Percentiles rank a stretch among this genome's conserved stretches.
phyloP scores from a whole-genome alignment of 2,113 vertebrate genomes.

The Silurus glanis region DNA sequence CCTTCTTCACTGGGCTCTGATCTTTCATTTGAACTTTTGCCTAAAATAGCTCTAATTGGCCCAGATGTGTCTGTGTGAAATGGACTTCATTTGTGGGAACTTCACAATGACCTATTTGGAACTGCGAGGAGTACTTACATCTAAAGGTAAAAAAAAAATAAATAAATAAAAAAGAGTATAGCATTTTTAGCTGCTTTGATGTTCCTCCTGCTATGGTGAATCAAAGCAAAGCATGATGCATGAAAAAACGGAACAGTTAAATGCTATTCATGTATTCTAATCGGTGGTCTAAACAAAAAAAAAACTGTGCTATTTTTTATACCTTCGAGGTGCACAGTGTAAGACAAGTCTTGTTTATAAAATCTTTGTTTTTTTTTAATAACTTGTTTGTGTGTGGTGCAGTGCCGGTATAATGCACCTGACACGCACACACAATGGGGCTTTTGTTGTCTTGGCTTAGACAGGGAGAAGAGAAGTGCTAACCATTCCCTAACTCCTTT shows the following conservation, averaged over 20 bases:
- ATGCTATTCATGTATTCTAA: too few species aligned
- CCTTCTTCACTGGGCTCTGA: slow-evolving; percentile 46
- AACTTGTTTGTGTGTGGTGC: slow-evolving; percentile 52
- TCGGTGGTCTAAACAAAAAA: too few species aligned
- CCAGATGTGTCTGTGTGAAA: slow-evolving; percentile 48
- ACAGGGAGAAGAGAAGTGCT: slow-evolving; percentile 42
- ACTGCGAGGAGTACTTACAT: not conserved
- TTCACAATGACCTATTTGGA: slow-evolving; percentile 50
- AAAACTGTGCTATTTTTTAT: not conserved
- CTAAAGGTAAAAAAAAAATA: slow-evolving; percentile 27
- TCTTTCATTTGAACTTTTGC: slow-evolving; percentile 41
- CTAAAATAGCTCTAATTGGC: slow-evolving; percentile 58
- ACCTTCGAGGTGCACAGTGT: not conserved
- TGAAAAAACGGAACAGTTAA: not conserved
- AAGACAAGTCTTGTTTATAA: not conserved
- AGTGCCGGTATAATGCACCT: slow-evolving; percentile 52
- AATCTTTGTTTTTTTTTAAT: slow-evolving; percentile 32
- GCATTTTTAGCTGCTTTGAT: slow-evolving; percentile 13
- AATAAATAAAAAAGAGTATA: slow-evolving; percentile 37
- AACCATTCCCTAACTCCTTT: slow-evolving; percentile 52
- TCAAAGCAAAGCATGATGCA: not conserved
- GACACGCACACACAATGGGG: slow-evolving; percentile 53
- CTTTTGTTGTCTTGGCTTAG: slow-evolving; percentile 53
- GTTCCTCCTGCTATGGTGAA: not conserved
- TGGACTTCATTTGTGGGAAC: slow-evolving; percentile 44